Evolutionary conservation across 2,888 invertebrate species (phyloP).

Genomic region (Lycaena phlaeas): DNA sequence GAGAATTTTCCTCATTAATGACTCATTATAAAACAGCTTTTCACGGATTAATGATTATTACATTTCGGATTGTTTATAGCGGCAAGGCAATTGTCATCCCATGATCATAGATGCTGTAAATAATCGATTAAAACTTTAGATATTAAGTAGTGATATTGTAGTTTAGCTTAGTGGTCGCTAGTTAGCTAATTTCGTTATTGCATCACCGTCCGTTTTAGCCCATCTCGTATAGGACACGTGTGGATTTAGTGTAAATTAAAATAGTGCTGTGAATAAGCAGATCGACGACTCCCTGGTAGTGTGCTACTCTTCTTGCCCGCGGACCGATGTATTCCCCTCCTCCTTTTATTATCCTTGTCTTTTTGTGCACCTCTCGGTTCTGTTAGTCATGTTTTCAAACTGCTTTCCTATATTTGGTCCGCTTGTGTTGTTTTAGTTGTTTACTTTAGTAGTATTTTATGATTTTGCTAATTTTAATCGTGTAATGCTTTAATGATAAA

Average conservation of each 20-base stretch:
- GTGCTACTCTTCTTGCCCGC: slow-evolving; percentile 20
- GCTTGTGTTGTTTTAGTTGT: slow-evolving; percentile 17
- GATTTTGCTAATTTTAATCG: slow-evolving; percentile 2
- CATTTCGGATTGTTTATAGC: no score
- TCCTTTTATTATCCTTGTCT: slow-evolving; percentile 22
- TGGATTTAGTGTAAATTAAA: slow-evolving; percentile 51
- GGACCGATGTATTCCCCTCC: slow-evolving; percentile 17
- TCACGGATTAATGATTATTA: no score
- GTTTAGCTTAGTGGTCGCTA: no score
- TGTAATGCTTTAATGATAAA: neutral
- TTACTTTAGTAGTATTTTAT: slow-evolving; percentile 12
- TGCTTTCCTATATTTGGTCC: slow-evolving; percentile 13
- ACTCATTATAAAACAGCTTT: no score
- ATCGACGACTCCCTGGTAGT: slow-evolving; percentile 24
- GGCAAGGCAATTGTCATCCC: no score
- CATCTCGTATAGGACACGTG: slow-evolving; percentile 35
- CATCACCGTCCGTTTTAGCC: slow-evolving; percentile 31
- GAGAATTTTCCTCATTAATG: no score
- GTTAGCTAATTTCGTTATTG: slow-evolving; percentile 21
- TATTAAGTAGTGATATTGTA: no score
- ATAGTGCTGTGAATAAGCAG: slow-evolving; percentile 56
- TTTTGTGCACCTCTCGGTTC: slow-evolving; percentile 26
- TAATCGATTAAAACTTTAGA: no score
- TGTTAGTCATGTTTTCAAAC: slow-evolving; percentile 23
- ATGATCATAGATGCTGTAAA: no score